A percentile compares a stretch with the other conserved stretches of the same genome.
These are phyloP conservation scores for Anguilla anguilla DNA, from an alignment of 2,797 vertebrate genomes.

Conservation along the genomic window DNA sequence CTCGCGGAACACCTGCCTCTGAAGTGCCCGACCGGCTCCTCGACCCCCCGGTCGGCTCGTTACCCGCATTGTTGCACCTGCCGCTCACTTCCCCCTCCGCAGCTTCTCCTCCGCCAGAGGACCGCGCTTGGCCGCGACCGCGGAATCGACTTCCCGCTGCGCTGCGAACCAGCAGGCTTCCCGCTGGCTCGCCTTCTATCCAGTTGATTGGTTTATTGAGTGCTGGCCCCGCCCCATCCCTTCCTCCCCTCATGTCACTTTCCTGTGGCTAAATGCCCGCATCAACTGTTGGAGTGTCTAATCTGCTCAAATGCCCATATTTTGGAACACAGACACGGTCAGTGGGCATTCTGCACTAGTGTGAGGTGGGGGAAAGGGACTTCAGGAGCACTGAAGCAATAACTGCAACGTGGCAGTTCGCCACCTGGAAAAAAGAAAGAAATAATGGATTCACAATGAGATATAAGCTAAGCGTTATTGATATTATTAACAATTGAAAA, in stretches of 20 bases:
- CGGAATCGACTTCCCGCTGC: slow-evolving; percentile 47
- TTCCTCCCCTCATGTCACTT: slow-evolving; percentile 49
- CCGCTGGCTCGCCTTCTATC: slow-evolving; percentile 54
- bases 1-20: slow-evolving; percentile 47
- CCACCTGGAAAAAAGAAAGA: not conserved
- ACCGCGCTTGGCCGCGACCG: slow-evolving; percentile 54
- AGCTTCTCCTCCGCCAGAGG: slow-evolving; percentile 38
- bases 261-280: slow-evolving; percentile 39
- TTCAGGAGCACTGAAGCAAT: not conserved
- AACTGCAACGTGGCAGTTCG: slow-evolving; percentile 23
- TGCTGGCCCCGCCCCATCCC: slow-evolving; percentile 42
- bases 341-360: not conserved
- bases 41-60: slow-evolving; percentile 63
- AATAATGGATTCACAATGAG: not conserved
- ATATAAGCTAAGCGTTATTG: not conserved
- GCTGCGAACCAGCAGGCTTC: slow-evolving; percentile 41
- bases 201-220: slow-evolving; percentile 66
- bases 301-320: slow-evolving; percentile 37
- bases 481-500: not conserved
- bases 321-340: slow-evolving; percentile 3
- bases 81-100: slow-evolving; percentile 60
- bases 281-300: slow-evolving; percentile 42
- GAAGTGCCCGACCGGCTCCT: slow-evolving; percentile 54
- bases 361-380: not conserved
- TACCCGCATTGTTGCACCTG: slow-evolving; percentile 65